Evolutionary conservation across 2,888 invertebrate genomes (phyloP).

Genomic region (Harpagoxenus sublaevis): DNA sequence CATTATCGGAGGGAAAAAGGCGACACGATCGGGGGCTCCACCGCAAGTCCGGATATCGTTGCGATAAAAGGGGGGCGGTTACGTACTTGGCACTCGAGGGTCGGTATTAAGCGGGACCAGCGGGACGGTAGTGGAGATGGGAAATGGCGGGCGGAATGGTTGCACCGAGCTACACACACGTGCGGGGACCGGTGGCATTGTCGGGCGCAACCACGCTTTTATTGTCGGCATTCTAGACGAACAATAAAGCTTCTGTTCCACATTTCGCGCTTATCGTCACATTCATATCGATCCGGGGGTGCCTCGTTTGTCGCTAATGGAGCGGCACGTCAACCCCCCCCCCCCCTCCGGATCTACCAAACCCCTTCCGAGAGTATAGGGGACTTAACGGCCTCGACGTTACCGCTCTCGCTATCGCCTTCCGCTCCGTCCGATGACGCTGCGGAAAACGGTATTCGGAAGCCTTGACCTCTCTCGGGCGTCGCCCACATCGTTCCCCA

Average conservation of each 20-base stretch:
- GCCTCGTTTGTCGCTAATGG: slow-evolving; percentile 79
- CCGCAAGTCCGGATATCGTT: slow-evolving; percentile 64
- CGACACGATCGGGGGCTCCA: background rate
- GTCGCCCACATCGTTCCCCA: background rate
- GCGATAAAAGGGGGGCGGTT: slow-evolving; percentile 67
- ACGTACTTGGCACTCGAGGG: slow-evolving; percentile 34
- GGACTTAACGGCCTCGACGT: slow-evolving; percentile 19
- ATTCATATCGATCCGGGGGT: slow-evolving; percentile 76
- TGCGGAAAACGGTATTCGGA: slow-evolving; percentile 49
- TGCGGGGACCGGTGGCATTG: slow-evolving; percentile 67
- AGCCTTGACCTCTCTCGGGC: slow-evolving; percentile 40
- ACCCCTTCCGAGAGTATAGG: background rate
- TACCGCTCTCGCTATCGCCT: slow-evolving; percentile 12
- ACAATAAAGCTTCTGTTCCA: slow-evolving; percentile 79
- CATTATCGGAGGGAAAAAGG: slow-evolving; percentile 36
- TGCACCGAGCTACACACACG: slow-evolving; percentile 22
- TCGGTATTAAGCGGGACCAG: slow-evolving; percentile 44
- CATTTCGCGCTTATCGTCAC: slow-evolving; percentile 76
- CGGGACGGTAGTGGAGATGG: background rate
- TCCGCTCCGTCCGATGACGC: slow-evolving; percentile 43
- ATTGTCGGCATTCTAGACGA: slow-evolving; percentile 78
- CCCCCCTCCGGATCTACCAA: background rate
- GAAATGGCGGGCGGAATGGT: slow-evolving; percentile 12
- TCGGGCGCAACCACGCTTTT: slow-evolving; percentile 74
- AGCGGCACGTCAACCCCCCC: slow-evolving; percentile 65